Percentiles rank a stretch among this genome's conserved stretches.
Evolutionary conservation across 2,888 invertebrate species (phyloP).

Genomic region (Lagria hirta): DNA sequence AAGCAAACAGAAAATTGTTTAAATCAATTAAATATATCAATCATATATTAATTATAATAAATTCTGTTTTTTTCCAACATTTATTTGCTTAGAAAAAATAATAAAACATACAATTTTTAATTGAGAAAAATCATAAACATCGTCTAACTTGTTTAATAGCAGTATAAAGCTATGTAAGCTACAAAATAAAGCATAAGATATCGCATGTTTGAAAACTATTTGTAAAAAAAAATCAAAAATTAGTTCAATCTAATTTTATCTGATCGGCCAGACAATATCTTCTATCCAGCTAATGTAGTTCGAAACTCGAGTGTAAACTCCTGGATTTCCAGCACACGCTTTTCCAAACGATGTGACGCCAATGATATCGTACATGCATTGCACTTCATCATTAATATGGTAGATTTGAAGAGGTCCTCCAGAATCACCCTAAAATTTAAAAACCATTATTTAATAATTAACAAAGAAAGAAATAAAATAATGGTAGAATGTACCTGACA

Average conservation of each 20-base stretch:
- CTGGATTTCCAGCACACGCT: slow-evolving; percentile 53
- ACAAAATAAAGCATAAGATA: too few relatives aligned
- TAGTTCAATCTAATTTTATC: slow-evolving; percentile 1
- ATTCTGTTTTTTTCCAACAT: too few relatives aligned
- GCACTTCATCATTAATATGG: slow-evolving; percentile 33
- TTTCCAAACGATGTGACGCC: slow-evolving; percentile 57
- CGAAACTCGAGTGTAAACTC: slow-evolving; percentile 57
- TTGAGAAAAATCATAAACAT: too few relatives aligned
- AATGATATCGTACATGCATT: slow-evolving; percentile 57
- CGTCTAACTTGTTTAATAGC: too few relatives aligned
- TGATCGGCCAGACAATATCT: slow-evolving; percentile 55
- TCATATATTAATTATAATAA: too few relatives aligned
- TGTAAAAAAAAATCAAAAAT: too few relatives aligned
- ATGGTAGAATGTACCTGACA: slow-evolving; percentile 53
- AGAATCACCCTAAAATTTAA: slow-evolving; percentile 60
- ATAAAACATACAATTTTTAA: too few relatives aligned
- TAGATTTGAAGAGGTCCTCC: slow-evolving; percentile 63
- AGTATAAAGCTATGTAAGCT: too few relatives aligned
- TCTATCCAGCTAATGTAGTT: slow-evolving; percentile 58
- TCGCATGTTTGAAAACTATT: neutral
- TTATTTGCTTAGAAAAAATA: too few relatives aligned
- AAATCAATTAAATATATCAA: too few relatives aligned
- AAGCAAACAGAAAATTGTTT: too few relatives aligned
- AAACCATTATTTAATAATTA: too few relatives aligned
- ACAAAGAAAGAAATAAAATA: slow-evolving; percentile 9